These are phyloP conservation scores for Marcusenius ussheri DNA, from an alignment of 2,113 vertebrate genomes.

Conservation along the genomic window DNA sequence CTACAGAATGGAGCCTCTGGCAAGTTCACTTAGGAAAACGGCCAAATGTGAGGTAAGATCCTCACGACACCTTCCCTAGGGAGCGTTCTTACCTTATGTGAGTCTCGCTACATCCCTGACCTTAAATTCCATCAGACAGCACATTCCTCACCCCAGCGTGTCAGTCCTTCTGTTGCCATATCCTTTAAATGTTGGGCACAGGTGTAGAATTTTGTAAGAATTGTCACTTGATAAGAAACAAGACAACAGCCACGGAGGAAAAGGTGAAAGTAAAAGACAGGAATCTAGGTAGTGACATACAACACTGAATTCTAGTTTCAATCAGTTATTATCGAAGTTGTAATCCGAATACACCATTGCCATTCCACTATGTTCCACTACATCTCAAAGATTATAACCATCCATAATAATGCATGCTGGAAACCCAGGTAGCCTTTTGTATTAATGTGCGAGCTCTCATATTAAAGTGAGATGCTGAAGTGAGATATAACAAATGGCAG, in stretches of 20 bases:
- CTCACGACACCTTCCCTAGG: neutral
- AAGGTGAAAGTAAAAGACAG: neutral
- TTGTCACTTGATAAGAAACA: neutral
- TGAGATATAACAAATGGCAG: neutral
- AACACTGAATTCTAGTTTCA: neutral
- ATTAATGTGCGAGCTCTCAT: neutral
- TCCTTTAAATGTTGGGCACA: neutral
- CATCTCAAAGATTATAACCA: neutral
- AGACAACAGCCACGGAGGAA: neutral
- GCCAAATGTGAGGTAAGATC: neutral
- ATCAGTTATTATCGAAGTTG: neutral
- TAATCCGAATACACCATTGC: neutral
- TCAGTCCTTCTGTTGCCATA: too few relatives aligned
- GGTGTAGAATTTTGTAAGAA: neutral
- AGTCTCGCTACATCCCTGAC: neutral
- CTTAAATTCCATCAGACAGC: neutral
- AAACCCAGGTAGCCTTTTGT: neutral
- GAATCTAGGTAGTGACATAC: neutral
- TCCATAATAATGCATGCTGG: neutral
- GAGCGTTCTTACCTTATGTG: neutral
- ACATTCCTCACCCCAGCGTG: neutral
- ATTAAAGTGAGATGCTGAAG: neutral
- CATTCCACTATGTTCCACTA: neutral
- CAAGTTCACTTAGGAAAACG: constrained; percentile 14
- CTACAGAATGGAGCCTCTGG: neutral